These are phyloP conservation scores for Molossus molossus DNA, from an alignment of 2,797 vertebrate genomes.

Conservation along the genomic window DNA sequence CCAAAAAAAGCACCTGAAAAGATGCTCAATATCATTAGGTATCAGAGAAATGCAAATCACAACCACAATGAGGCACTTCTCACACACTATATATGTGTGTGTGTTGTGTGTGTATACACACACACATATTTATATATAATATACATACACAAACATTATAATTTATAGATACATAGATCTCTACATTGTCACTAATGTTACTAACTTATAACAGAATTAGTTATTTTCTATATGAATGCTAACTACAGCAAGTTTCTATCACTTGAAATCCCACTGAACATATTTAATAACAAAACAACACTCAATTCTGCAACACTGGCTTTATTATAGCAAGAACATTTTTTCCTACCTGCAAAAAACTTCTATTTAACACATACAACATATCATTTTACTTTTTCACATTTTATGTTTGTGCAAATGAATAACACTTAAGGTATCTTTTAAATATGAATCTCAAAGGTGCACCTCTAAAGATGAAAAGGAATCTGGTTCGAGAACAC, in stretches of 20 bases:
- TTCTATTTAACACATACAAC: neutral
- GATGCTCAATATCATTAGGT: neutral
- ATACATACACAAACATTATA: neutral
- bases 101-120: too few species aligned
- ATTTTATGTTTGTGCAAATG: neutral
- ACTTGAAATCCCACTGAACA: slow-evolving; percentile 11
- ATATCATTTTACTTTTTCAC: neutral
- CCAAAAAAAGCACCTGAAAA: neutral
- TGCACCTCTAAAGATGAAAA: neutral
- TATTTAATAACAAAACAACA: slow-evolving; percentile 25
- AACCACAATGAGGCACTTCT: neutral
- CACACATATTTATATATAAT: neutral
- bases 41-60: neutral
- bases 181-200: neutral
- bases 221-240: neutral
- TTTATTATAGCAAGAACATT: neutral
- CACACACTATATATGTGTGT: too few species aligned
- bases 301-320: neutral
- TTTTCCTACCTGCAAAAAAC: neutral
- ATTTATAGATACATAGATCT: neutral
- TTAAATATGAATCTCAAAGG: neutral
- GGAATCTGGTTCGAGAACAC: neutral
- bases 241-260: slow-evolving; percentile 5
- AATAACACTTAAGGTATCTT: slow-evolving; percentile 2
- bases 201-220: slow-evolving; percentile 4